These are phyloP conservation scores for Chesias legatella DNA, from an alignment of 2,888 invertebrate genomes.

Conservation along the genomic window DNA sequence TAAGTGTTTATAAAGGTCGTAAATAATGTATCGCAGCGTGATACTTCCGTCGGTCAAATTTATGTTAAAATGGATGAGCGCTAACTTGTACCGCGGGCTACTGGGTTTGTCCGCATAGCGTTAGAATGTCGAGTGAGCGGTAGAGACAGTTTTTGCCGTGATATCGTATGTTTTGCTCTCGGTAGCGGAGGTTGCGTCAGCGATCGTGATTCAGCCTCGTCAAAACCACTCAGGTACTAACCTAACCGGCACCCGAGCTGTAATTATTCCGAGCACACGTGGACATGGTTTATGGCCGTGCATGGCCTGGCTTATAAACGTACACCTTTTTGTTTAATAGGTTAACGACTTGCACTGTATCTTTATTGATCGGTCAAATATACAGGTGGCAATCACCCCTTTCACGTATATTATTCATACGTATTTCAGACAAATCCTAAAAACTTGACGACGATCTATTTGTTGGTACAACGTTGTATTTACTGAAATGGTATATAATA, in stretches of 20 bases:
- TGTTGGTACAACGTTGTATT: no score
- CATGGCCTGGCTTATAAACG: conserved; percentile 62
- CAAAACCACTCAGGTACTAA: conserved; percentile 49
- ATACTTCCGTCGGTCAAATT: conserved; percentile 75
- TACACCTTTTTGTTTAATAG: conserved; percentile 67
- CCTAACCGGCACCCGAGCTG: conserved; percentile 42
- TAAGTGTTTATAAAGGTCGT: conserved; percentile 76
- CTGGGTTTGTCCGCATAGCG: conserved; percentile 61
- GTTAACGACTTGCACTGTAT: conserved; percentile 62
- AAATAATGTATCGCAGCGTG: conserved; percentile 77
- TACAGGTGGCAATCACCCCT: conserved; percentile 32
- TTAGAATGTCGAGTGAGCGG: conserved; percentile 14
- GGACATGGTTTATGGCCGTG: conserved; percentile 63
- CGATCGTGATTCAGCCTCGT: conserved; percentile 60
- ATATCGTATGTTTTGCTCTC: conserved; percentile 38
- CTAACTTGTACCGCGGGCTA: conserved; percentile 57
- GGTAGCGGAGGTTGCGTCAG: conserved; percentile 54
- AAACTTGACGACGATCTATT: no score
- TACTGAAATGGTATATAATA: no score
- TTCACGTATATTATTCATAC: no score
- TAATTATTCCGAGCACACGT: conserved; percentile 76
- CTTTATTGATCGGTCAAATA: conserved; percentile 58
- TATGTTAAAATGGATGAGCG: conserved; percentile 63
- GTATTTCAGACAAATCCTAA: no score
- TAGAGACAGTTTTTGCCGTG: conserved; percentile 40